A percentile compares a stretch with the other conserved stretches of the same genome.
phyloP scores from a whole-genome alignment of 2,113 vertebrate species.

The Eublepharis macularius region DNA sequence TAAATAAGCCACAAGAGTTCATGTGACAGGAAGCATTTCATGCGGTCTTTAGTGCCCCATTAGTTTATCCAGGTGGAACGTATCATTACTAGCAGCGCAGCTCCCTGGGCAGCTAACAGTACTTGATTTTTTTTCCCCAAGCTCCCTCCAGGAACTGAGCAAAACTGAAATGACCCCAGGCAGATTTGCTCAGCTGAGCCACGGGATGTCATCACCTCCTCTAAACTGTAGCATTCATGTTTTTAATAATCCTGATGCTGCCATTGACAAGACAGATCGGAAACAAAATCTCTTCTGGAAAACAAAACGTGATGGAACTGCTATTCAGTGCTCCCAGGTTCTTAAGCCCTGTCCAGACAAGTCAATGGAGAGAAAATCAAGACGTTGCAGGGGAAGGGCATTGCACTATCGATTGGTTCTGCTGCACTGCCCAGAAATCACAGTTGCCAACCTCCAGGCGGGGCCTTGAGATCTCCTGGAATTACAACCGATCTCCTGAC shows the following conservation, averaged over 20 bases:
- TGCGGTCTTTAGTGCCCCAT: neutral
- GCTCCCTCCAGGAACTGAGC: neutral
- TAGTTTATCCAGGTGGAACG: slow-evolving; percentile 12
- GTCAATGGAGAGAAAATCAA: too few relatives aligned
- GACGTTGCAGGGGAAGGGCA: too few relatives aligned
- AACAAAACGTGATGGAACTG: neutral
- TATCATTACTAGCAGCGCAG: slow-evolving; percentile 36
- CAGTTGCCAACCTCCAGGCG: too few relatives aligned
- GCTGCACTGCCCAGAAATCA: too few relatives aligned
- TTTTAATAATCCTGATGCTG: slow-evolving; percentile 2
- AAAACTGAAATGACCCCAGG: neutral
- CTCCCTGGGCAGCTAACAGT: slow-evolving; percentile 34
- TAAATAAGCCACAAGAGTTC: neutral
- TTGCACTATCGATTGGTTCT: too few relatives aligned
- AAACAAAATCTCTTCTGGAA: neutral
- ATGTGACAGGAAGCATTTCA: slow-evolving; percentile 37
- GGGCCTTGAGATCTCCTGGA: too few relatives aligned
- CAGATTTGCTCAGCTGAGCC: slow-evolving; percentile 21
- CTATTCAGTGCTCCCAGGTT: neutral
- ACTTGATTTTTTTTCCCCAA: neutral
- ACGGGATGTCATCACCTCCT: neutral
- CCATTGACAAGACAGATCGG: neutral
- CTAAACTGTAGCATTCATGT: neutral
- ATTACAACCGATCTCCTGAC: too few relatives aligned
- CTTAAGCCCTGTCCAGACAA: too few relatives aligned